Percentiles rank a stretch among this genome's conserved stretches.
Evolutionary conservation across 2,113 vertebrate genomes (phyloP).

Genomic region (Leptobrachium ailaonicum): DNA sequence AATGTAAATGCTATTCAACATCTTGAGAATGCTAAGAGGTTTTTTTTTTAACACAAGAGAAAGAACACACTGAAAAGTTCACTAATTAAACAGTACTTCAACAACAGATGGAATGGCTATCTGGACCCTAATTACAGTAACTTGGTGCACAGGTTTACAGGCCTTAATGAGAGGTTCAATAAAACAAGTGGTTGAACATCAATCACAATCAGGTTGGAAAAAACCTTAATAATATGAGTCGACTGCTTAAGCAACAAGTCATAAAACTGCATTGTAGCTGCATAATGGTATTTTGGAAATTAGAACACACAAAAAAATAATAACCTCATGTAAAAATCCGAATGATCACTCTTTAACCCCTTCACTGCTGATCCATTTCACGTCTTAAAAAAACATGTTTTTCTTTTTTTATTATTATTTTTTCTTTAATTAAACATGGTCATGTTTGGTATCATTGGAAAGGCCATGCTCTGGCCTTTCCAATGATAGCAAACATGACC

Average conservation of each 20-base stretch:
- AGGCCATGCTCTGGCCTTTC: too few species aligned
- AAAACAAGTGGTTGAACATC: slow-evolving; percentile 79
- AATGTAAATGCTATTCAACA: slow-evolving; percentile 78
- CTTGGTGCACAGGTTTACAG: slow-evolving; percentile 79
- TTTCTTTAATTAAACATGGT: too few species aligned
- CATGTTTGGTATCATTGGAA: too few species aligned
- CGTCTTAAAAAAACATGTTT: too few species aligned
- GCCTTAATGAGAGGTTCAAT: slow-evolving; percentile 77
- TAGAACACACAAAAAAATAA: background rate
- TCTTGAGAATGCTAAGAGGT: slow-evolving; percentile 79
- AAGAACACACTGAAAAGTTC: slow-evolving; percentile 84
- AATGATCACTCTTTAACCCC: background rate
- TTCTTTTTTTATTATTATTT: too few species aligned
- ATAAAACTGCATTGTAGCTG: slow-evolving; percentile 58
- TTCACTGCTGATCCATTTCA: too few species aligned
- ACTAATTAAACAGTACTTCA: slow-evolving; percentile 93
- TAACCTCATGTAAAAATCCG: background rate
- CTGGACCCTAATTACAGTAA: slow-evolving; percentile 88
- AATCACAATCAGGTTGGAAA: slow-evolving; percentile 75
- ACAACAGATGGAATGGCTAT: slow-evolving; percentile 95
- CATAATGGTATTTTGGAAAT: slow-evolving; percentile 32
- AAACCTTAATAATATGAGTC: slow-evolving; percentile 62
- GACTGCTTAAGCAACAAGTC: slow-evolving; percentile 70
- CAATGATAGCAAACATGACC: too few species aligned
- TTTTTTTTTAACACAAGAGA: slow-evolving; percentile 64